Evolutionary conservation across 1,140 invertebrate genomes (phyloP).

Genomic region (Papilio polytes): DNA sequence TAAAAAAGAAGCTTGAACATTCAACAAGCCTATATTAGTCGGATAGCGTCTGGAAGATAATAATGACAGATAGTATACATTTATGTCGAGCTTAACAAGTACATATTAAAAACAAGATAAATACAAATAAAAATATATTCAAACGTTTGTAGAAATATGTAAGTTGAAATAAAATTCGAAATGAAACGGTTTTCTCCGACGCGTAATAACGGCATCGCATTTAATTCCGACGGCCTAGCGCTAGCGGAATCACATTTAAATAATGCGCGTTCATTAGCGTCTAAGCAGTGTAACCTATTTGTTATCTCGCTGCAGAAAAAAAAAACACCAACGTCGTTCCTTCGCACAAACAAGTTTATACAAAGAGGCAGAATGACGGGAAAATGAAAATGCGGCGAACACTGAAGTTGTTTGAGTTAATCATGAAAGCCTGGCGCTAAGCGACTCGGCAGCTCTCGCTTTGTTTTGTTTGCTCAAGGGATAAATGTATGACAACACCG

Average conservation of each 20-base stretch:
- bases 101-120: background rate
- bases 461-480: slow-evolving; percentile 59
- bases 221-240: slow-evolving; percentile 65
- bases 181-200: background rate
- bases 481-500: slow-evolving; percentile 60
- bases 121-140: background rate
- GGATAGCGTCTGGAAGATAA: too few species aligned
- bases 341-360: slow-evolving; percentile 45
- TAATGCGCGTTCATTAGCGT: slow-evolving; percentile 60
- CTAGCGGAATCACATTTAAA: slow-evolving; percentile 60
- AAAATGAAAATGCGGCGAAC: slow-evolving; percentile 61
- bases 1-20: too few species aligned
- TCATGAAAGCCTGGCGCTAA: slow-evolving; percentile 68
- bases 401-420: slow-evolving; percentile 66
- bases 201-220: slow-evolving; percentile 41
- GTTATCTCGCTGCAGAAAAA: slow-evolving; percentile 63
- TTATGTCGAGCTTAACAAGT: too few species aligned
- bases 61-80: too few species aligned
- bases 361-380: slow-evolving; percentile 45
- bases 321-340: slow-evolving; percentile 58
- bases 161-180: slow-evolving; percentile 6
- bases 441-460: slow-evolving; percentile 56
- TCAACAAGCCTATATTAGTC: too few species aligned
- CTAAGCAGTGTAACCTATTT: slow-evolving; percentile 63
- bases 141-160: background rate